Evolutionary conservation across 2,888 invertebrate species (phyloP).

Genomic region (Dinocampus coccinellae): DNA sequence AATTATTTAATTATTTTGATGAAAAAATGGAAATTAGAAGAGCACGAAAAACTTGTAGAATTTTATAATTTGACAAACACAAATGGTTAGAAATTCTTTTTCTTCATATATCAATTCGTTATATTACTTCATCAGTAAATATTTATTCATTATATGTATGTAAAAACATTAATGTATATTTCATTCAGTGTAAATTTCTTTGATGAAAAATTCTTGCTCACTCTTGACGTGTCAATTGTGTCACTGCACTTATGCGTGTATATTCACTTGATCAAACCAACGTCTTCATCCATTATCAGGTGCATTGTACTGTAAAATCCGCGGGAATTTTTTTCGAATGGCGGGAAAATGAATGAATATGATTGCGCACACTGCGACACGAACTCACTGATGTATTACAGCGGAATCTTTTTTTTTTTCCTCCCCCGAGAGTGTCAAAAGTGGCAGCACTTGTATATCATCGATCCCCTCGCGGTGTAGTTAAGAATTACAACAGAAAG

Average conservation of each 20-base stretch:
- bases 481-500: neutral
- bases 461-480: constrained; percentile 4
- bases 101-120: neutral
- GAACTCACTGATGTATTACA: too few relatives aligned
- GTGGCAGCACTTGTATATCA: neutral
- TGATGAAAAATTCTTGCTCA: neutral
- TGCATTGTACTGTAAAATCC: constrained; percentile 39
- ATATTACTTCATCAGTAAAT: neutral
- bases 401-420: too few relatives aligned
- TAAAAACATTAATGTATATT: neutral
- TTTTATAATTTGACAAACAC: neutral
- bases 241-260: neutral
- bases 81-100: neutral
- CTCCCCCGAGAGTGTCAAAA: neutral
- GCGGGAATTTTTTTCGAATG: constrained; percentile 51
- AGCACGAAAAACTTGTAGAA: neutral
- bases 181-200: neutral
- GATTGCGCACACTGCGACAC: constrained; percentile 1
- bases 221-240: neutral
- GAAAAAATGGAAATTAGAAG: too few relatives aligned
- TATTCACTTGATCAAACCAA: neutral
- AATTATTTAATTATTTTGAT: neutral
- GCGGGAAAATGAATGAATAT: constrained; percentile 51
- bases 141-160: neutral
- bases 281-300: constrained; percentile 29